Percentiles rank a stretch among this genome's conserved stretches.
phyloP scores from a whole-genome alignment of 2,113 vertebrate species.

The Passer montanus region DNA sequence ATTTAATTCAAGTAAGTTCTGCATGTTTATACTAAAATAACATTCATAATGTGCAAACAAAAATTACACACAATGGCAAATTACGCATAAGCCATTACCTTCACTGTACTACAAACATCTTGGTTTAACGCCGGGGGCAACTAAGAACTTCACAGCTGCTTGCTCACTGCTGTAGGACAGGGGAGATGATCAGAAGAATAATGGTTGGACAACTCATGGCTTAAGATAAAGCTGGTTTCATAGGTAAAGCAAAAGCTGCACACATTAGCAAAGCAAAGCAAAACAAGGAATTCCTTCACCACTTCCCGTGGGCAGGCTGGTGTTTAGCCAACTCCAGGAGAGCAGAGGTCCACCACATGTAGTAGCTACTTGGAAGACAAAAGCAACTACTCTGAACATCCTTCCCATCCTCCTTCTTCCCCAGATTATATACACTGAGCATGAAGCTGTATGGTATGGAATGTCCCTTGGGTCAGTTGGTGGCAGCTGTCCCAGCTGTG shows the following conservation, averaged over 20 bases:
- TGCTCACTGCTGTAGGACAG: neutral
- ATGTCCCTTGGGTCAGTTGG: neutral
- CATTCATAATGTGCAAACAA: neutral
- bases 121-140: neutral
- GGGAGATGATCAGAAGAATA: neutral
- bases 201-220: neutral
- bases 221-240: neutral
- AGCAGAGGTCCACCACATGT: accelerated
- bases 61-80: neutral
- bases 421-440: no score
- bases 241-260: neutral
- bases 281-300: neutral
- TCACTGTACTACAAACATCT: neutral
- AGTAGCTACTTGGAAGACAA: neutral
- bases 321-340: neutral
- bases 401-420: neutral
- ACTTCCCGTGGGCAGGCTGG: neutral
- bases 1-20: neutral
- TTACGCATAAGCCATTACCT: neutral
- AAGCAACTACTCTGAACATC: neutral
- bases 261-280: neutral
- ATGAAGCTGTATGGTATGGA: neutral
- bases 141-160: neutral
- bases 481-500: neutral
- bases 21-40: neutral